These are phyloP conservation scores for Hypothenemus hampei DNA, from an alignment of 1,140 invertebrate species.

Conservation along the genomic window DNA sequence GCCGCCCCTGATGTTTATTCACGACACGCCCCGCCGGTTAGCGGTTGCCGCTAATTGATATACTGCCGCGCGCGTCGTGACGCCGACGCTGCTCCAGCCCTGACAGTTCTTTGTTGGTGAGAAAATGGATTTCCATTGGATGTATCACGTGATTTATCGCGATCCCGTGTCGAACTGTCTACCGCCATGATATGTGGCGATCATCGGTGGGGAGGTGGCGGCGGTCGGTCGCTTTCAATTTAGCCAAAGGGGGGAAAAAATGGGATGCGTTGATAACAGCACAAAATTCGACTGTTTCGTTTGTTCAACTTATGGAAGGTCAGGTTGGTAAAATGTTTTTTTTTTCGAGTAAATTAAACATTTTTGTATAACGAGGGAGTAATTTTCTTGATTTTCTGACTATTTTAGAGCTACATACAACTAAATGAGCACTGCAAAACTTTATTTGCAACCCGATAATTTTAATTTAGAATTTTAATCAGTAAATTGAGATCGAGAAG, in stretches of 20 bases:
- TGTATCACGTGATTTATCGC: constrained; percentile 29
- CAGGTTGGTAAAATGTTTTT: background rate
- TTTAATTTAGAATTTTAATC: too few species aligned
- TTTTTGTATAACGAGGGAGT: too few species aligned
- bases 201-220: background rate
- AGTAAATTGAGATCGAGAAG: too few species aligned
- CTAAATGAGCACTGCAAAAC: too few species aligned
- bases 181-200: constrained; percentile 12
- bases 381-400: too few species aligned
- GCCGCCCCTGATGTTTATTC: too few species aligned
- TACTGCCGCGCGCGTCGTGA: constrained; percentile 17
- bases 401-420: too few species aligned
- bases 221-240: too few species aligned
- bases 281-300: background rate
- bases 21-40: constrained; percentile 28
- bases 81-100: constrained; percentile 15
- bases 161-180: constrained; percentile 19
- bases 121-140: constrained; percentile 30
- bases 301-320: background rate
- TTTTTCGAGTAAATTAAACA: background rate
- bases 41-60: constrained; percentile 31
- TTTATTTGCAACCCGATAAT: too few species aligned
- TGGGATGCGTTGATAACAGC: background rate
- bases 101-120: constrained; percentile 28
- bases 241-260: too few species aligned